Percentiles rank a stretch among this genome's conserved stretches.
These are phyloP conservation scores for Drosophila nigricruria DNA, from an alignment of 2,888 invertebrate species.

Conservation along the genomic window DNA sequence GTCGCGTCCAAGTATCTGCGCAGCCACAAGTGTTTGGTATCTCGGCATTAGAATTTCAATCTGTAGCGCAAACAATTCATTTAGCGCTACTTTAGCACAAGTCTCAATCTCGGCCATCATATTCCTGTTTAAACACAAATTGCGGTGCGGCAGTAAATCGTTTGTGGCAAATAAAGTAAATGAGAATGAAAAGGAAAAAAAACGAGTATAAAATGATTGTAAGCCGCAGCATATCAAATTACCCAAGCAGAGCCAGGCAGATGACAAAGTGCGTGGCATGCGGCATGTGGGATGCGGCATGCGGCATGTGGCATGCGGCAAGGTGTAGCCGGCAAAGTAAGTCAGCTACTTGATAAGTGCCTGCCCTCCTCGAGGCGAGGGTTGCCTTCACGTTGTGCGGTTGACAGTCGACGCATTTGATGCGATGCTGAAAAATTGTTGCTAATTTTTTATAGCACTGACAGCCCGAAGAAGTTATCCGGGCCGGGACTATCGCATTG, in stretches of 20 bases:
- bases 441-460: constrained; percentile 71
- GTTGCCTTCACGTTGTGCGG: constrained; percentile 64
- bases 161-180: constrained; percentile 74
- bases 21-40: constrained; percentile 11
- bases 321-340: constrained; percentile 73
- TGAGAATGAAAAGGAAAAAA: neutral
- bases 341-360: constrained; percentile 70
- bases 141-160: constrained; percentile 67
- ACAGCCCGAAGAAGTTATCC: constrained; percentile 31
- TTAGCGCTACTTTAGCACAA: constrained; percentile 29
- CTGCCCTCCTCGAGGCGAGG: constrained; percentile 13
- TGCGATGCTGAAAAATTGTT: constrained; percentile 77
- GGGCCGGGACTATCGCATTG: constrained; percentile 52
- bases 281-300: constrained; percentile 36
- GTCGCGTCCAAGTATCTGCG: neutral
- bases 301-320: constrained; percentile 53
- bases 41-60: constrained; percentile 62
- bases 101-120: constrained; percentile 50
- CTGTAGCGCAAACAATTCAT: constrained; percentile 54
- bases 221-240: constrained; percentile 80
- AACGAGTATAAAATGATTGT: constrained; percentile 28
- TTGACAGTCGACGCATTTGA: constrained; percentile 75
- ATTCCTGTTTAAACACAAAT: constrained; percentile 74
- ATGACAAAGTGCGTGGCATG: constrained; percentile 73
- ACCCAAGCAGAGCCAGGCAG: constrained; percentile 42